Evolutionary conservation across 2,113 vertebrate genomes (phyloP).

Genomic region (Neotragus moschatus): DNA sequence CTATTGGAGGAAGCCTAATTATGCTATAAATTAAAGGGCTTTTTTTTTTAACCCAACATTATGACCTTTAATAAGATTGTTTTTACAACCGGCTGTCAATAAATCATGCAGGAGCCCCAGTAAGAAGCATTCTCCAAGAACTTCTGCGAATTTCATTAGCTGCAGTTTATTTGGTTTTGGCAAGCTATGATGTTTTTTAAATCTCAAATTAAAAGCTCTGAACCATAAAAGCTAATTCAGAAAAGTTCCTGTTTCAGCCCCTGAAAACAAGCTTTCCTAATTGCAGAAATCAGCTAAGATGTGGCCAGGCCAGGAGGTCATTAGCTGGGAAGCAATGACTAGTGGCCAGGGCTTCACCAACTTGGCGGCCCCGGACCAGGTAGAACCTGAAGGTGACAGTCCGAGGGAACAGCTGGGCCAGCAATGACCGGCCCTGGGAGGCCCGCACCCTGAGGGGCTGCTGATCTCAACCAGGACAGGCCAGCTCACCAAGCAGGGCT

Average conservation of each 20-base stretch:
- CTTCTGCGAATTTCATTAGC: conserved; percentile 87
- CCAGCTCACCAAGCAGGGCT: not conserved
- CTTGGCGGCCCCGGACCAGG: not conserved
- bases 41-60: conserved; percentile 81
- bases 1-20: conserved; percentile 87
- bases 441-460: not conserved
- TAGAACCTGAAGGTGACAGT: not conserved
- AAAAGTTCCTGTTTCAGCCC: conserved; percentile 79
- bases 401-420: not conserved
- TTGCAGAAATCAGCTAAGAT: conserved; percentile 83
- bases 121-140: conserved; percentile 80
- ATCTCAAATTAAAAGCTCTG: conserved; percentile 84
- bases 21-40: conserved; percentile 85
- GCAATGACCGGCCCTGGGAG: not conserved
- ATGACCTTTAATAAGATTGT: conserved; percentile 90
- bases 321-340: conserved; percentile 66
- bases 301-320: conserved; percentile 79
- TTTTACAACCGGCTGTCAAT: conserved; percentile 90
- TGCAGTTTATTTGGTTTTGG: conserved; percentile 84
- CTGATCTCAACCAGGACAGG: not conserved
- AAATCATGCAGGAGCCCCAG: conserved; percentile 84
- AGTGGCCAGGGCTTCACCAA: conserved; percentile 21
- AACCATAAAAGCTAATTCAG: conserved; percentile 84
- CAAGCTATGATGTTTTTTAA: conserved; percentile 83
- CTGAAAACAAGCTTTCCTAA: conserved; percentile 79